Evolutionary conservation across 92 coral and sea anemone species (phyloP).

Genomic region (Palythoa grandis): DNA sequence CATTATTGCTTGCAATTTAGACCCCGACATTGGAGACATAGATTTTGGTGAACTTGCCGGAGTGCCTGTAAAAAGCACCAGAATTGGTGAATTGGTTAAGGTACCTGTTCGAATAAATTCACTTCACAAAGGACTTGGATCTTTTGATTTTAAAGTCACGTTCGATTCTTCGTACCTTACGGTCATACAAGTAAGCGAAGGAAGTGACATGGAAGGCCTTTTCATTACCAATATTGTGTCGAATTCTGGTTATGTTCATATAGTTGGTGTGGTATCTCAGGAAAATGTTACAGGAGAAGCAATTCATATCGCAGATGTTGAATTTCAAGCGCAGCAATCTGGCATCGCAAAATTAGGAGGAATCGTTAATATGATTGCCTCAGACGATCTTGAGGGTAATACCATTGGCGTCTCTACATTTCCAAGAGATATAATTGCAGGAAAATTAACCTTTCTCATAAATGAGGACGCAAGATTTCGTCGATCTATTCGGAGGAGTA

Average conservation of each 20-base stretch:
- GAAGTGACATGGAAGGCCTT: conserved; percentile 53
- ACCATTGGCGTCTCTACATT: conserved; percentile 40
- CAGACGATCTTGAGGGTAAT: conserved; percentile 51
- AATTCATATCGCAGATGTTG: conserved; percentile 55
- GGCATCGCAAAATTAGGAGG: conserved; percentile 52
- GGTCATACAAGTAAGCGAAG: conserved; percentile 43
- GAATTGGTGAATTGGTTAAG: conserved; percentile 34
- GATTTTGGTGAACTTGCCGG: conserved; percentile 63
- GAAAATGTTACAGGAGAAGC: conserved; percentile 34
- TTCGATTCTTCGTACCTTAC: conserved; percentile 20
- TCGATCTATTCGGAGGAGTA: conserved; percentile 19
- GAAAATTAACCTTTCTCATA: conserved; percentile 34
- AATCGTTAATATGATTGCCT: conserved; percentile 53
- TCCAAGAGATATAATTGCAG: conserved; percentile 56
- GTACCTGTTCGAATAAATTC: conserved; percentile 60
- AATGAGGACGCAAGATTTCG: conserved; percentile 34
- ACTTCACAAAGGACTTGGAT: conserved; percentile 44
- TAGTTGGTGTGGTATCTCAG: conserved; percentile 43
- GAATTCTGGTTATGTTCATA: conserved; percentile 40
- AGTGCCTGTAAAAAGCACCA: conserved; percentile 40
- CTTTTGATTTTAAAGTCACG: conserved; percentile 46
- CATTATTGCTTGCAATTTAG: conserved; percentile 59
- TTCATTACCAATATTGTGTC: conserved; percentile 34
- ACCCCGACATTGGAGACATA: conserved; percentile 63
- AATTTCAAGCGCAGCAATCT: conserved; percentile 30